Percentiles rank a stretch among this genome's conserved stretches.
Conservation (phyloP, 2,113 vertebrate genomes). For the Hemiprocne comata region DNA sequence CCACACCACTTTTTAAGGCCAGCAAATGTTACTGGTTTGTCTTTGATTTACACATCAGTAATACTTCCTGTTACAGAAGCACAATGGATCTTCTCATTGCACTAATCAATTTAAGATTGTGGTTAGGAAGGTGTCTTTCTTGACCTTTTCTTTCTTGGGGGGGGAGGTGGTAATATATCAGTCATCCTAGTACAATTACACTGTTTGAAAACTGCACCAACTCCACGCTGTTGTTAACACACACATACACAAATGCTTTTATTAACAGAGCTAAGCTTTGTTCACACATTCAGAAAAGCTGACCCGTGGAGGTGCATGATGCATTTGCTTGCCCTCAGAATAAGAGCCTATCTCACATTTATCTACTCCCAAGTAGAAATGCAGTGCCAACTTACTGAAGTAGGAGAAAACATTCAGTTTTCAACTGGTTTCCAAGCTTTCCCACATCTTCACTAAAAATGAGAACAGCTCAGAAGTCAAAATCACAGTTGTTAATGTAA, state of each 20-base stretch:
- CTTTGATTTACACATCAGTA: slow-evolving; percentile 40
- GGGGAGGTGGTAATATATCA: background rate
- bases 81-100: background rate
- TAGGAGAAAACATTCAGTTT: background rate
- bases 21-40: slow-evolving; percentile 42
- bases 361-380: background rate
- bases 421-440: background rate
- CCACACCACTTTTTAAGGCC: slow-evolving; percentile 45
- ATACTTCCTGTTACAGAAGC: background rate
- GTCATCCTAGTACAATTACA: background rate
- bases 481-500: background rate
- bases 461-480: background rate
- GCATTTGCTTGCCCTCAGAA: background rate
- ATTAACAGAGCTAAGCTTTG: background rate
- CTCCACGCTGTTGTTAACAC: background rate
- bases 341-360: background rate
- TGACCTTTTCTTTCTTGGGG: background rate
- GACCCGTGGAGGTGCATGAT: background rate
- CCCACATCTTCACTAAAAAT: background rate
- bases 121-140: slow-evolving; percentile 3
- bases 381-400: background rate
- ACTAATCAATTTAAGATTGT: slow-evolving; percentile 1
- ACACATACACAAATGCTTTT: background rate
- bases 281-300: background rate
- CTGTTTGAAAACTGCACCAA: background rate